These are phyloP conservation scores for Rotaria socialis DNA, from an alignment of 2,888 invertebrate genomes.

Conservation along the genomic window DNA sequence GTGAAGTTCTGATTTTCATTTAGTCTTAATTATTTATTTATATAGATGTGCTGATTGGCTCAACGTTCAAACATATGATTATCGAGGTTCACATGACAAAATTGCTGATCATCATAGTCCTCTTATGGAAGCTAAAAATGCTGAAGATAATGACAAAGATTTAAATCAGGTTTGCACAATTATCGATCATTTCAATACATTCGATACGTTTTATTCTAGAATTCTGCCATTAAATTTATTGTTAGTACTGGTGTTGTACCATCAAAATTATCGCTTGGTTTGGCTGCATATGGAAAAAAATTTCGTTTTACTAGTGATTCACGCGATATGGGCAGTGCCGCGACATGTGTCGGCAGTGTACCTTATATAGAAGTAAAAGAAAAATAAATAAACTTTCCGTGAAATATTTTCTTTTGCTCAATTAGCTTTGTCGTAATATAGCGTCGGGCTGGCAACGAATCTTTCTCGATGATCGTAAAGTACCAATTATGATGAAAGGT, in stretches of 20 bases:
- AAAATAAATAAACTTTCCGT: background rate
- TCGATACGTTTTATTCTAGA: background rate
- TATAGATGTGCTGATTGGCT: slow-evolving; percentile 45
- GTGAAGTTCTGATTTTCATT: background rate
- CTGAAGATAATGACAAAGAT: slow-evolving; percentile 39
- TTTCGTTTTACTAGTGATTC: slow-evolving; percentile 43
- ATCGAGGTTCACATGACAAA: slow-evolving; percentile 42
- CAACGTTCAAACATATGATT: slow-evolving; percentile 44
- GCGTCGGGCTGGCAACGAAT: slow-evolving; percentile 43
- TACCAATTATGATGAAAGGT: slow-evolving; percentile 44
- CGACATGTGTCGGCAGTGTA: slow-evolving; percentile 39
- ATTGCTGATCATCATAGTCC: slow-evolving; percentile 46
- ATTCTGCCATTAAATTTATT: slow-evolving; percentile 45
- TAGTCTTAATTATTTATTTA: background rate
- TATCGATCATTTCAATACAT: background rate
- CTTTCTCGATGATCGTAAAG: slow-evolving; percentile 44
- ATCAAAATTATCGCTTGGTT: slow-evolving; percentile 40
- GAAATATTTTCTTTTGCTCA: background rate
- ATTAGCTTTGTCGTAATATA: slow-evolving; percentile 40
- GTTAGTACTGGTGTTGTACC: slow-evolving; percentile 38
- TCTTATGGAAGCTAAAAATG: slow-evolving; percentile 36
- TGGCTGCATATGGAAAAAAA: slow-evolving; percentile 44
- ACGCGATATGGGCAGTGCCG: slow-evolving; percentile 43
- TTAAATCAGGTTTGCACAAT: slow-evolving; percentile 36
- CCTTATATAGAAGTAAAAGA: slow-evolving; percentile 40